Base-by-base conservation (phyloP, 2,113 vertebrate species). In the Micromys minutus region DNA sequence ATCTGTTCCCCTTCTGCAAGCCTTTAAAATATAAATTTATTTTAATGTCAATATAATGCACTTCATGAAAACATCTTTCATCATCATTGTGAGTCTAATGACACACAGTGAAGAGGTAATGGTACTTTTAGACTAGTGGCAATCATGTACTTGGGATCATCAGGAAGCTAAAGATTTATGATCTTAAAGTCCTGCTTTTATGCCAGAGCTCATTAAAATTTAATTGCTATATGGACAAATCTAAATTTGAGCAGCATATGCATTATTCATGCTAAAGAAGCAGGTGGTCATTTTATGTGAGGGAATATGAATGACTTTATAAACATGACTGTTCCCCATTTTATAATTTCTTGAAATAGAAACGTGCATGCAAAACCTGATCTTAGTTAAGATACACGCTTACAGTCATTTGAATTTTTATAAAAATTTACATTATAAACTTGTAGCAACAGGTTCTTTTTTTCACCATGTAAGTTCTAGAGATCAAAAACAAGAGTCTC, bases 1-100 rank as follows among this genome's bases (percentile, higher is more conserved):
- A 99, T 99, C 98, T 99, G 99, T 94, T 99, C 99, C 89, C 99
- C 99, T 98, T 99, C 99, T 95, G 99, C 99, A 95, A 99, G 98
- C 98, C 99, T 99, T 98, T 96, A 97, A 98, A 95, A 91, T 65
- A 97, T n/a, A 65, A 90, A 95, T 94, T 92, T 63, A 94, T 61
- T 50, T 71, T 29, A 55, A 79, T 83, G 90, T 77, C 67, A 96
- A 84, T 85, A 94, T 61, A 80, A 96, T 85, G 19, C 29, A 89
- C 3, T n/a, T 34, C 75, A 79, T 87, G 47, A 96, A 95, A 47
- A 95, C 7, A 94, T 72, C 59, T n/a, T 94, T 92, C 15, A 95
- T 87, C 63, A 90, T 9, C 36, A 96, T 63, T 21, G 5, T 63
- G 74, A 45, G 36, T 85, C 61, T 90, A 96, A 85, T 12, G 52